Conservation (phyloP, 1,140 invertebrate genomes). For the Steinernema feltiae region DNA sequence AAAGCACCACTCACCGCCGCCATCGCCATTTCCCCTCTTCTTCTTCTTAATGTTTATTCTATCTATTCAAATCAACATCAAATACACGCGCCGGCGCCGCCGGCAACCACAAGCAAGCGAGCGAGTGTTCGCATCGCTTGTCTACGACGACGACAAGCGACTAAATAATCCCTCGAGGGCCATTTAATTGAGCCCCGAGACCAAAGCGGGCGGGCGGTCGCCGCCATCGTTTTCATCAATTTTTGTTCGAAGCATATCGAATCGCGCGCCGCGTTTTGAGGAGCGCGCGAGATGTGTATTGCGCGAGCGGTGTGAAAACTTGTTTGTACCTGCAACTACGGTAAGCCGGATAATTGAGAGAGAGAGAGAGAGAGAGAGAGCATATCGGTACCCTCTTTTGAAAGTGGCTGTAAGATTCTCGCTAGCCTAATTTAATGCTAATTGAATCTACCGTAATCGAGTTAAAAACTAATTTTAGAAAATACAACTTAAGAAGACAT, state of each 20-base stretch:
- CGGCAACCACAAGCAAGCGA: too few relatives aligned
- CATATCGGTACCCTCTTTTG: too few relatives aligned
- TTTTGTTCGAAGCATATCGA: background rate
- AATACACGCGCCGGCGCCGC: conserved; percentile 12
- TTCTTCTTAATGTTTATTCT: conserved; percentile 8
- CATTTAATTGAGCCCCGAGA: conserved; percentile 13
- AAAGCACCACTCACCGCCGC: background rate
- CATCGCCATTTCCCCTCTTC: background rate
- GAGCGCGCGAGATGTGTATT: background rate
- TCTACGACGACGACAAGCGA: conserved; percentile 14
- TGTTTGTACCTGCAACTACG: too few relatives aligned
- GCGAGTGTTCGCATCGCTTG: too few relatives aligned
- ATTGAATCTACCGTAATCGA: too few relatives aligned
- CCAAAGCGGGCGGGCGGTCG: conserved; percentile 11
- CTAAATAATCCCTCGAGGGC: conserved; percentile 15
- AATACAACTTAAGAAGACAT: too few relatives aligned
- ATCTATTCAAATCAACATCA: conserved; percentile 9
- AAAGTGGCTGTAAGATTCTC: too few relatives aligned
- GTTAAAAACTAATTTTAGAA: too few relatives aligned
- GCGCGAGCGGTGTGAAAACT: background rate
- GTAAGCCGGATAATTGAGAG: too few relatives aligned
- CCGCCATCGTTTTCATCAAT: conserved; percentile 13
- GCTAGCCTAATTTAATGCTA: too few relatives aligned
- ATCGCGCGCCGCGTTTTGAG: background rate
- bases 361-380: too few relatives aligned